Conservation (phyloP, 1,140 invertebrate species). For the Campoletis sonorensis region DNA sequence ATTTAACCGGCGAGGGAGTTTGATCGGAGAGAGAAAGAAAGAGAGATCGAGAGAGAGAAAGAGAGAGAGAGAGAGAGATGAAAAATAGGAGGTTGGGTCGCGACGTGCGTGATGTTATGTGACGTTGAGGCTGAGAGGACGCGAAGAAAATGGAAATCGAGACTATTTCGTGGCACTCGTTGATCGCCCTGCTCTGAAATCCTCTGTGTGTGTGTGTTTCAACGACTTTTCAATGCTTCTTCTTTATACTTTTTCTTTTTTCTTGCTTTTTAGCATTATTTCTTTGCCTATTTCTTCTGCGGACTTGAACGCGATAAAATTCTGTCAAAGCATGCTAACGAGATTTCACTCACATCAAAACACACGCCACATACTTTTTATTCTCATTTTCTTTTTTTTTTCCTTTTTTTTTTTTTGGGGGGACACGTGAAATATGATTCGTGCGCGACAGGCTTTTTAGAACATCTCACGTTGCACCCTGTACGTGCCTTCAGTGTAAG, state of each 20-base stretch:
- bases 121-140: constrained; percentile 49
- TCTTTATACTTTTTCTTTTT: constrained; percentile 16
- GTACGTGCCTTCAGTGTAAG: too few species aligned
- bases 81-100: constrained; percentile 22
- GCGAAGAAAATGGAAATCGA: constrained; percentile 53
- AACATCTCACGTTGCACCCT: not conserved
- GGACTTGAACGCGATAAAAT: not conserved
- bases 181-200: not conserved
- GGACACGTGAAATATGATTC: not conserved
- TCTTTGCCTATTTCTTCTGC: constrained; percentile 15
- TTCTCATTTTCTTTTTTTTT: constrained; percentile 7
- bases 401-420: not conserved
- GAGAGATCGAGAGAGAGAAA: constrained; percentile 27
- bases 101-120: constrained; percentile 63
- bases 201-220: not conserved
- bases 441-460: not conserved
- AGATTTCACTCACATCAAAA: constrained; percentile 11
- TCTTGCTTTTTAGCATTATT: constrained; percentile 6
- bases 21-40: constrained; percentile 15
- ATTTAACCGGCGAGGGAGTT: constrained; percentile 27
- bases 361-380: not conserved
- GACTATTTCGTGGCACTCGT: constrained; percentile 32
- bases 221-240: constrained; percentile 45
- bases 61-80: constrained; percentile 23
- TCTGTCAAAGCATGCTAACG: constrained; percentile 6